Percentiles rank a stretch among this genome's conserved stretches.
Conservation (phyloP, 2,797 vertebrate genomes). For the Sylvia borin region DNA sequence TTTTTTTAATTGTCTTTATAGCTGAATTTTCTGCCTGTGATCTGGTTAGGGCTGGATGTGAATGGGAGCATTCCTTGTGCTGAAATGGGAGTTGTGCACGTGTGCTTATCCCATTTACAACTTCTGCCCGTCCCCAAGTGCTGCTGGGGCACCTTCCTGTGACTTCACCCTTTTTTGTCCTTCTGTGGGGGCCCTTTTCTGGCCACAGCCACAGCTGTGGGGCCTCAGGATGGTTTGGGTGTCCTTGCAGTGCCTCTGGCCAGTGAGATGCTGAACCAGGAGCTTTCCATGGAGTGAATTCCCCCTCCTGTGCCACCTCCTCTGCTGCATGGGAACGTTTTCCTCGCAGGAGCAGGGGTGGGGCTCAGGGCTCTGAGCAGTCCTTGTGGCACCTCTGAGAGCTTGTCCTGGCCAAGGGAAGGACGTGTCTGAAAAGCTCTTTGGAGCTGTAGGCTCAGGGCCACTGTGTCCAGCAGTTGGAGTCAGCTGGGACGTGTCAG, state of each 20-base stretch:
- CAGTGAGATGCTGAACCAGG: not conserved
- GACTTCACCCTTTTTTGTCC: not conserved
- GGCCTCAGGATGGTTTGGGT: accelerated
- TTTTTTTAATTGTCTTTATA: conserved; percentile 30
- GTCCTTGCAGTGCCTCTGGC: not conserved
- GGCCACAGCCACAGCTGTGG: accelerated
- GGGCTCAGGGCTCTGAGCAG: not conserved
- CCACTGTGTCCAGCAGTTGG: not conserved
- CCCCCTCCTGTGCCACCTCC: not conserved
- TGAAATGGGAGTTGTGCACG: not conserved
- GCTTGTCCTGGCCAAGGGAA: not conserved
- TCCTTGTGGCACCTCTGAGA: not conserved
- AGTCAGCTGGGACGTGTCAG: not conserved
- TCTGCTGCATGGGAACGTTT: accelerated
- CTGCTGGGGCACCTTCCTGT: not conserved
- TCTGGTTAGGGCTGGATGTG: not conserved
- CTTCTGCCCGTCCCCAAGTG: not conserved
- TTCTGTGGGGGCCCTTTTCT: not conserved
- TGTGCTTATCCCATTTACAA: accelerated
- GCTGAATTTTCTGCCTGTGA: conserved; percentile 25
- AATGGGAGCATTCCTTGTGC: not conserved
- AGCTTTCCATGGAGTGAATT: not conserved
- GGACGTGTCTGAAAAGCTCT: not conserved
- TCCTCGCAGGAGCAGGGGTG: accelerated
- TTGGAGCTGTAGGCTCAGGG: not conserved